A percentile compares a stretch with the other conserved stretches of the same genome.
phyloP scores from a whole-genome alignment of 2,888 invertebrate genomes.

The Mactromeris polynyma region DNA sequence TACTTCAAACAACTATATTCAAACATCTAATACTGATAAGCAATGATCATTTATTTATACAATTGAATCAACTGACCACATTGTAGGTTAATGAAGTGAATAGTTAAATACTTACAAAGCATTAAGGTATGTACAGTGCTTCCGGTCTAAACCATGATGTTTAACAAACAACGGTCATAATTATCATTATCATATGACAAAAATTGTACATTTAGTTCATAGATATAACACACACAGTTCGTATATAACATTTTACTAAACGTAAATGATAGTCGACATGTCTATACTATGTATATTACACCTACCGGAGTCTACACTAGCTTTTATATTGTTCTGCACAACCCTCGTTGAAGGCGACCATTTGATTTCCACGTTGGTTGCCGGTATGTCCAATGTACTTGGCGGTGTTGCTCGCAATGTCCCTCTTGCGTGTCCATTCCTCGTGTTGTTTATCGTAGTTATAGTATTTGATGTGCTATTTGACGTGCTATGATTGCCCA shows the following conservation, averaged over 20 bases:
- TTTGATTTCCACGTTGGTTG: constrained; percentile 59
- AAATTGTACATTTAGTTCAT: too few relatives aligned
- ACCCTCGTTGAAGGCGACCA: constrained; percentile 55
- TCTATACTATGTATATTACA: not conserved
- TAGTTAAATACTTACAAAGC: too few relatives aligned
- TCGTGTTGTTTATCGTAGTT: constrained; percentile 44
- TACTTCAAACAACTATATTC: not conserved
- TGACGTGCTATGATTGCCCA: constrained; percentile 59
- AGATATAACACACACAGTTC: too few relatives aligned
- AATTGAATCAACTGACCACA: too few relatives aligned
- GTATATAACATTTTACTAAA: not conserved
- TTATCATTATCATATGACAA: too few relatives aligned
- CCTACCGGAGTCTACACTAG: constrained; percentile 50
- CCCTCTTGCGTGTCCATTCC: constrained; percentile 69
- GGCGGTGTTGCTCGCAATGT: constrained; percentile 56
- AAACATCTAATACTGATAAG: not conserved
- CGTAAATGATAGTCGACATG: constrained; percentile 7
- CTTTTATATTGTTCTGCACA: constrained; percentile 60
- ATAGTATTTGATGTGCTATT: constrained; percentile 51
- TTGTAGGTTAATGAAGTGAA: too few relatives aligned
- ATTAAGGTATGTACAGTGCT: too few relatives aligned
- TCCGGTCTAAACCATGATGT: too few relatives aligned
- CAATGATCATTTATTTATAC: too few relatives aligned
- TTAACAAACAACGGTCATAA: too few relatives aligned
- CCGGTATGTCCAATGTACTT: constrained; percentile 59